Conservation (phyloP, 2,113 vertebrate genomes). For the Copsychus sechellarum region DNA sequence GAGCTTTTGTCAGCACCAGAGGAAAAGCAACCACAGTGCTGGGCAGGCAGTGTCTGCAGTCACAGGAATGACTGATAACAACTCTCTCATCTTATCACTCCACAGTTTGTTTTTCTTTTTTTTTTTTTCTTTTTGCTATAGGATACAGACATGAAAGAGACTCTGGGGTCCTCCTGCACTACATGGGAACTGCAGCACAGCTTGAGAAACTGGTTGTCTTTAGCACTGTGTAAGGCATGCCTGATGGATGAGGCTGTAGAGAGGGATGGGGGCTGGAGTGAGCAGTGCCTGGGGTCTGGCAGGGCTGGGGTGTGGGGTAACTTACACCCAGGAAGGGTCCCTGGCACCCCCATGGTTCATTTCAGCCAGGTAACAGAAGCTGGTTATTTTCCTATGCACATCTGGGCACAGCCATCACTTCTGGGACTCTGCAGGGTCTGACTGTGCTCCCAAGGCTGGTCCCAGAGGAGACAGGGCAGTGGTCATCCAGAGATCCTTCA, state of each 20-base stretch:
- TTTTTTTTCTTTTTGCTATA: background rate
- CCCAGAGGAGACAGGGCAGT: background rate
- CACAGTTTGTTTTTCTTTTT: background rate
- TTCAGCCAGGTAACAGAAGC: background rate
- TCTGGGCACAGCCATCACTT: fast-evolving
- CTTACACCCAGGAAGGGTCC: background rate
- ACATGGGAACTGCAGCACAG: background rate
- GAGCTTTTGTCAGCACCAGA: background rate
- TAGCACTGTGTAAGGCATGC: fast-evolving
- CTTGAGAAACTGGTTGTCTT: background rate
- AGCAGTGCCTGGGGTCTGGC: background rate
- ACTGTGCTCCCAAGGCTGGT: background rate
- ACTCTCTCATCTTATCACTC: background rate
- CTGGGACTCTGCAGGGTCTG: background rate
- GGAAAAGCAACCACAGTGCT: background rate
- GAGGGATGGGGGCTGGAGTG: background rate
- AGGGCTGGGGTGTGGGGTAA: background rate
- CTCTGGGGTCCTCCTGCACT: background rate
- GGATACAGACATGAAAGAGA: background rate
- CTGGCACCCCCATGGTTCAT: background rate
- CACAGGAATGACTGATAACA: background rate
- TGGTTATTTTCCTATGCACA: fast-evolving
- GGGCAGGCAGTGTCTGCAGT: background rate
- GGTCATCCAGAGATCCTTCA: background rate
- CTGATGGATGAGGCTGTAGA: background rate